These are phyloP conservation scores for Leptobrachium leishanense DNA, from an alignment of 2,113 vertebrate genomes.

Conservation along the genomic window DNA sequence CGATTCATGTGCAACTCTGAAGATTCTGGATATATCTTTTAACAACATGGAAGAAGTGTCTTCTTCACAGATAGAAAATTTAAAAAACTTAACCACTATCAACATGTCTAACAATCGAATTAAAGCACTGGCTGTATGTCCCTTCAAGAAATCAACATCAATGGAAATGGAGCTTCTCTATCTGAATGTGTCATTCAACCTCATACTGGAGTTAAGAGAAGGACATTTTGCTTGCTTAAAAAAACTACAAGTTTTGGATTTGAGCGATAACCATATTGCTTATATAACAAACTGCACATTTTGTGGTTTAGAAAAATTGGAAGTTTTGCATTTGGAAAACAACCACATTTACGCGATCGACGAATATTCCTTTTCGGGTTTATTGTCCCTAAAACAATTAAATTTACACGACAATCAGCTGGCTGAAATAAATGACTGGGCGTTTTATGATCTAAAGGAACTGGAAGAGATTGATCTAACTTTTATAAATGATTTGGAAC, in stretches of 20 bases:
- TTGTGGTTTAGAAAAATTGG: constrained; percentile 29
- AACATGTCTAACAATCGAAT: constrained; percentile 23
- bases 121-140: constrained; percentile 21
- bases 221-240: constrained; percentile 54
- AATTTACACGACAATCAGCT: constrained; percentile 11
- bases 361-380: neutral
- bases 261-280: constrained; percentile 47
- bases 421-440: neutral
- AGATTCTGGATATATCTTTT: constrained; percentile 1
- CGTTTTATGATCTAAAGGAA: neutral
- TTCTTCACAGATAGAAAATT: neutral
- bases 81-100: neutral
- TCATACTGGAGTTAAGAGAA: constrained; percentile 21
- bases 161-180: constrained; percentile 44
- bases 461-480: constrained; percentile 17
- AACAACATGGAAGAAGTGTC: neutral
- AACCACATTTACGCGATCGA: neutral
- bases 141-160: constrained; percentile 25
- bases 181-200: constrained; percentile 40
- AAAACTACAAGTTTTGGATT: constrained; percentile 38
- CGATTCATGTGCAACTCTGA: constrained; percentile 1
- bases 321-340: constrained; percentile 46
- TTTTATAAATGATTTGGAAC: neutral
- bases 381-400: constrained; percentile 12
- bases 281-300: constrained; percentile 43